Percentiles rank a stretch among this genome's conserved stretches.
Evolutionary conservation across 2,113 vertebrate genomes (phyloP).

Genomic region (Microcebus ravelobensis): DNA sequence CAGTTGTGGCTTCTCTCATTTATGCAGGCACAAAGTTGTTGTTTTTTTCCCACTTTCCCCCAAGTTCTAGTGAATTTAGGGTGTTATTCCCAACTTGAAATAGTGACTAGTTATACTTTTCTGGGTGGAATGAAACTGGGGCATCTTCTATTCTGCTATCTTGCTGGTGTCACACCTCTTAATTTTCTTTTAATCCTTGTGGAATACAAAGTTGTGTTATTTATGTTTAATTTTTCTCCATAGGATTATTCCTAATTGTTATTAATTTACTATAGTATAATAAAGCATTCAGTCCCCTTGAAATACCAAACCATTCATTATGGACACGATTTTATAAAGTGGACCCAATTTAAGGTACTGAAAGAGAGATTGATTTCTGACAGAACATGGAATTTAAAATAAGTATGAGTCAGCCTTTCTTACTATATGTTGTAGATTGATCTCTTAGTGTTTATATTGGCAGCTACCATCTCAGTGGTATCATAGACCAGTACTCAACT

Average conservation of each 20-base stretch:
- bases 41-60: neutral
- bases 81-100: neutral
- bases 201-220: neutral
- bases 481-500: neutral
- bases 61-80: neutral
- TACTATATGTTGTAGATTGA: neutral
- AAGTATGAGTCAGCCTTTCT: neutral
- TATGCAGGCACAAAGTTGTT: neutral
- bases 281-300: neutral
- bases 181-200: conserved; percentile 7
- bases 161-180: neutral
- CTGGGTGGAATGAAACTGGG: neutral
- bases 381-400: neutral
- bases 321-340: neutral
- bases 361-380: neutral
- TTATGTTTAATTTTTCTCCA: neutral
- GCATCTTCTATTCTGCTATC: neutral
- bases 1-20: neutral
- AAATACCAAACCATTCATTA: neutral
- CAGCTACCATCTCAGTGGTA: neutral
- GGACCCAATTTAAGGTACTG: neutral
- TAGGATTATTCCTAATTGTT: neutral
- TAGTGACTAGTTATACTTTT: neutral
- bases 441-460: neutral
- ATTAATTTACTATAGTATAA: neutral